phyloP scores from a whole-genome alignment of 2,113 vertebrate genomes.

The Phalacrocorax aristotelis region DNA sequence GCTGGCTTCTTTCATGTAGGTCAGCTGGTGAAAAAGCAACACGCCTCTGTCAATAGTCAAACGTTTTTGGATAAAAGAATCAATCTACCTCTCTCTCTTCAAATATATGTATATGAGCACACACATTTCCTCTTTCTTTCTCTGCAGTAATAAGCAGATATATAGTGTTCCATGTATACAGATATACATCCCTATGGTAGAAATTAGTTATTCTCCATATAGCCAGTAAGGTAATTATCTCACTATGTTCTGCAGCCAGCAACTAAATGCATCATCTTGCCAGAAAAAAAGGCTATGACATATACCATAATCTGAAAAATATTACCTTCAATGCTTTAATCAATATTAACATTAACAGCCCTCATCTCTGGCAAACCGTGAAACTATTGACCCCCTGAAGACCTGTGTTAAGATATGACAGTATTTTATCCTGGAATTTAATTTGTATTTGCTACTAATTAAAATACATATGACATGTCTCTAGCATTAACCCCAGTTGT shows the following conservation, averaged over 20 bases:
- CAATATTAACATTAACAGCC: conserved; percentile 49
- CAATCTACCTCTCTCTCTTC: background rate
- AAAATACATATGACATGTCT: conserved; percentile 53
- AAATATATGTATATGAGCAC: background rate
- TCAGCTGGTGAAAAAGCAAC: background rate
- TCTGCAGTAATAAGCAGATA: background rate
- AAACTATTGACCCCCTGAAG: conserved; percentile 25
- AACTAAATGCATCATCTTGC: conserved; percentile 44
- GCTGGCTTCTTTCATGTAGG: background rate
- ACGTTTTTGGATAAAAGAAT: background rate
- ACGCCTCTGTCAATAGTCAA: background rate
- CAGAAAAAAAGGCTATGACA: conserved; percentile 30
- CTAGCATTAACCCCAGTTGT: conserved; percentile 46
- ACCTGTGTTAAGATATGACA: conserved; percentile 3
- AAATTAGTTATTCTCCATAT: conserved; percentile 9
- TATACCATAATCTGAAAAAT: conserved; percentile 25
- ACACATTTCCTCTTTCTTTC: background rate
- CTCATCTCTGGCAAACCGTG: background rate
- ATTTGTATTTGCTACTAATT: conserved; percentile 73
- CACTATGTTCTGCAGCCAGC: conserved; percentile 34
- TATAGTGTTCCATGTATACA: background rate
- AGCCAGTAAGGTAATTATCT: conserved; percentile 66
- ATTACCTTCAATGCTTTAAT: conserved; percentile 67
- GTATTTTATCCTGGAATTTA: conserved; percentile 67
- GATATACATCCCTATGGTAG: background rate